Evolutionary conservation across 2,113 vertebrate genomes (phyloP), one percentile per base, ranked within the genome.

Genomic region (Ptychochromis oligacanthus): DNA sequence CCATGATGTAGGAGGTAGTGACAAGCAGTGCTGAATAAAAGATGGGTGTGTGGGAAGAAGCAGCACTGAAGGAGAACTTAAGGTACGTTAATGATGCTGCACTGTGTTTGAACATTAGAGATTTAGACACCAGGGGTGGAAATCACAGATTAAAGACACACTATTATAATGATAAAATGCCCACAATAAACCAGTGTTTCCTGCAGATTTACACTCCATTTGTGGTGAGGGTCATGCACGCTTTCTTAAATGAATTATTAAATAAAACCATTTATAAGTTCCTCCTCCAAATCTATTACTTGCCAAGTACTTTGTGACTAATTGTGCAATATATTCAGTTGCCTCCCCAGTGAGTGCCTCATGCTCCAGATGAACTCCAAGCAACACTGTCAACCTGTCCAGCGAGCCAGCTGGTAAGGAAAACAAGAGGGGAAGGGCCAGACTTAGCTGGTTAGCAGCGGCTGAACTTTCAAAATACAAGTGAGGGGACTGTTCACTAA

Each of bases 11-110:
- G 82, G 82, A 75, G 82, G 89, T 79, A 62, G 76, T 52, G 70
- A 75, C 70, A 86, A 34, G 62, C 15, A 0, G 24, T 54, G 38
- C 24, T 85, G 77, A 85, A 88, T 90, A 83, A 90, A 85, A 87
- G 59, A 89, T 72, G 49, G 62, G 55, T 80, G 84, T 82, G 83
- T 84, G 80, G 88, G 92, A 88, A 85, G 89, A 76, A 79, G 78
- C 80, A 89, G 80, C 74, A 58, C 6, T 56, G 7, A 61, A 91
- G 59, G 49, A 88, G 74, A 84, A 26, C 15, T 82, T 77, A 72
- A 72, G 75, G 72, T 70, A 81, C 78, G 61, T 60, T 78, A 84
- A 87, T 85, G 61, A 89, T 79, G 75, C 38, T 36, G 46, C 13
- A 5, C 17, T 24, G 40, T 34, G n/a, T 54, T 46, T 61, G 26